A percentile compares a stretch with the other conserved stretches of the same genome.
Conservation (phyloP, 2,797 vertebrate species). For the Amphiprion clarkii region DNA sequence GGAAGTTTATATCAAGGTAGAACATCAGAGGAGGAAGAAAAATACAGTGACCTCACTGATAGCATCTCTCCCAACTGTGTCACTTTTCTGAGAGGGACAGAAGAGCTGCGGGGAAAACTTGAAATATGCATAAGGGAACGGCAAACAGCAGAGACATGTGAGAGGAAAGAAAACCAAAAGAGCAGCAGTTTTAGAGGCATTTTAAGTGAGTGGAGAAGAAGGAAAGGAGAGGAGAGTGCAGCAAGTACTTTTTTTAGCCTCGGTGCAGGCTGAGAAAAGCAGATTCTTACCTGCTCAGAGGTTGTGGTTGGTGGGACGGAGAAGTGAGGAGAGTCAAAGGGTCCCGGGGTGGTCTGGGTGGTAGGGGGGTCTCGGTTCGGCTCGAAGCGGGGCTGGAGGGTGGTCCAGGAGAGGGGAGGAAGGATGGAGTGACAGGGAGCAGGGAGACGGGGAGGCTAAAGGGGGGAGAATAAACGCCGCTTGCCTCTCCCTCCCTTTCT, state of each 20-base stretch:
- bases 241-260: conserved; percentile 59
- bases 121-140: conserved; percentile 49
- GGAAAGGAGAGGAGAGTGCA: conserved; percentile 16
- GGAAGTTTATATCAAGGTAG: conserved; percentile 64
- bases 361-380: conserved; percentile 68
- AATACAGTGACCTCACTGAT: conserved; percentile 78
- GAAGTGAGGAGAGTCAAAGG: conserved; percentile 88
- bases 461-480: conserved; percentile 82
- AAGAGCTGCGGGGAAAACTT: conserved; percentile 73
- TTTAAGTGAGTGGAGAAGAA: conserved; percentile 23
- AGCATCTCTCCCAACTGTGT: conserved; percentile 68
- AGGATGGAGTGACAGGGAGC: conserved; percentile 88
- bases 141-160: conserved; percentile 15
- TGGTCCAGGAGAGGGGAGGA: conserved; percentile 77
- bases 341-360: conserved; percentile 76
- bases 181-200: conserved; percentile 23
- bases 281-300: conserved; percentile 82
- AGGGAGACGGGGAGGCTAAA: conserved; percentile 86
- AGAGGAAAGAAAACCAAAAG: conserved; percentile 16
- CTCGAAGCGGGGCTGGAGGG: conserved; percentile 75
- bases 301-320: conserved; percentile 76
- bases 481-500: conserved; percentile 79
- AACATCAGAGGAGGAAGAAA: conserved; percentile 68
- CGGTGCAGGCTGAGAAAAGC: conserved; percentile 24
- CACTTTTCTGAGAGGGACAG: conserved; percentile 56